phyloP scores from a whole-genome alignment of 2,113 vertebrate species.

The Conger conger region DNA sequence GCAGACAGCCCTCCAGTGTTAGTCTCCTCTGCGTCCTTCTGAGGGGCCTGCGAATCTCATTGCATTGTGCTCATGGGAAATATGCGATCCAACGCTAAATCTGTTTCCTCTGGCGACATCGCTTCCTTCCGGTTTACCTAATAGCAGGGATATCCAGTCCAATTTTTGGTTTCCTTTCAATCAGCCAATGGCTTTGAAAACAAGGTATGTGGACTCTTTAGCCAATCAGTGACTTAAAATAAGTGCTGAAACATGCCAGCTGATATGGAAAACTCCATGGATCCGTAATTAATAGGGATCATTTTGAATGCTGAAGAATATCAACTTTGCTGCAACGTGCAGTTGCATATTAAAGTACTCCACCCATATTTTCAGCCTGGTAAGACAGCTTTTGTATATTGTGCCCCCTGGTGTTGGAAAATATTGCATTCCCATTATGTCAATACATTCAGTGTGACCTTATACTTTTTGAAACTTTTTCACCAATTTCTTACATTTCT shows the following conservation, averaged over 20 bases:
- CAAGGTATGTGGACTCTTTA: too few species aligned
- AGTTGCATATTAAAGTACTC: neutral
- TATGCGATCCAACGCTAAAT: neutral
- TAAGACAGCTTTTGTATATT: neutral
- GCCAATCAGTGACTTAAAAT: too few species aligned
- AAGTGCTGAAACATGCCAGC: too few species aligned
- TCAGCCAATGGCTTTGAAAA: too few species aligned
- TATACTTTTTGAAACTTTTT: neutral
- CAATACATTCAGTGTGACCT: neutral
- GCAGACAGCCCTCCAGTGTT: neutral
- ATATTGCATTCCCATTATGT: neutral
- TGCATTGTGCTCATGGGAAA: neutral
- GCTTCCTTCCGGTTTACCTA: neutral
- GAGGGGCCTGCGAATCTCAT: too few species aligned
- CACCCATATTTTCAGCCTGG: neutral
- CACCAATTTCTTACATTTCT: too few species aligned
- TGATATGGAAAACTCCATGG: too few species aligned
- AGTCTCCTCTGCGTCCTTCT: neutral
- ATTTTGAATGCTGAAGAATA: neutral
- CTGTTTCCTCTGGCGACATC: neutral
- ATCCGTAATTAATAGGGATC: neutral
- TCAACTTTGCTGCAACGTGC: neutral
- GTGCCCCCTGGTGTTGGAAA: too few species aligned
- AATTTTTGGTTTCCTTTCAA: too few species aligned
- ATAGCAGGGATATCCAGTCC: too few species aligned